Percentiles rank a stretch among this genome's conserved stretches.
phyloP scores from a whole-genome alignment of 1,140 invertebrate species.

The Temnothorax nylanderi region DNA sequence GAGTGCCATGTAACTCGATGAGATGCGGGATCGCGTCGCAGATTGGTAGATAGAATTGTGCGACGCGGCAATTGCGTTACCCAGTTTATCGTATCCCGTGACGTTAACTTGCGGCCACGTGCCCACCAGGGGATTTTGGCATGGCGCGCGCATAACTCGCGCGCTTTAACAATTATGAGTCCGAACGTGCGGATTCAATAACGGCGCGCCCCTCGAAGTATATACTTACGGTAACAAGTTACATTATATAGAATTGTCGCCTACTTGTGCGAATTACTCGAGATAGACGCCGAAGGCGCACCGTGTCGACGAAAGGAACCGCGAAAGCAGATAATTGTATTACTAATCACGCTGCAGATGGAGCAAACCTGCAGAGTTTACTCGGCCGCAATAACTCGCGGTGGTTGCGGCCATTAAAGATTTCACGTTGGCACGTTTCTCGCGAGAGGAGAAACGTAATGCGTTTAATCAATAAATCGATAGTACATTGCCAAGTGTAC shows the following conservation, averaged over 20 bases:
- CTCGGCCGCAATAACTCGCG: conserved; percentile 12
- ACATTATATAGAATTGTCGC: not conserved
- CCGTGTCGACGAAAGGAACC: conserved; percentile 14
- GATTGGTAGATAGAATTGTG: conserved; percentile 35
- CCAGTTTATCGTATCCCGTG: conserved; percentile 36
- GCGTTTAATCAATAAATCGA: conserved; percentile 33
- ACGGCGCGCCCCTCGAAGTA: not conserved
- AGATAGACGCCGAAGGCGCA: not conserved
- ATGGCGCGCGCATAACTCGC: conserved; percentile 29
- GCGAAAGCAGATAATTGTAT: conserved; percentile 59
- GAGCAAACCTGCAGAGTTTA: conserved; percentile 31
- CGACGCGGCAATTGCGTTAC: conserved; percentile 33
- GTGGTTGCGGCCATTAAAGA: not conserved
- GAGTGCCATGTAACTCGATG: not conserved
- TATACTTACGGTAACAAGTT: conserved; percentile 7
- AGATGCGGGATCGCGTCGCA: conserved; percentile 20
- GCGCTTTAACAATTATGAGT: conserved; percentile 21
- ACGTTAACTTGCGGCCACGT: conserved; percentile 28
- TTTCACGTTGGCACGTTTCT: not conserved
- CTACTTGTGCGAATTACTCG: not conserved
- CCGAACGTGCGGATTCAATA: conserved; percentile 32
- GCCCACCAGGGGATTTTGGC: conserved; percentile 22
- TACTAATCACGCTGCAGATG: conserved; percentile 29
- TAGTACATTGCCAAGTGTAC: not conserved
- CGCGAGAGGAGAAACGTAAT: conserved; percentile 15